Evolutionary conservation across 2,888 invertebrate genomes (phyloP), one percentile per base, ranked within the genome.

Genomic region (Meandrusa payeni): DNA sequence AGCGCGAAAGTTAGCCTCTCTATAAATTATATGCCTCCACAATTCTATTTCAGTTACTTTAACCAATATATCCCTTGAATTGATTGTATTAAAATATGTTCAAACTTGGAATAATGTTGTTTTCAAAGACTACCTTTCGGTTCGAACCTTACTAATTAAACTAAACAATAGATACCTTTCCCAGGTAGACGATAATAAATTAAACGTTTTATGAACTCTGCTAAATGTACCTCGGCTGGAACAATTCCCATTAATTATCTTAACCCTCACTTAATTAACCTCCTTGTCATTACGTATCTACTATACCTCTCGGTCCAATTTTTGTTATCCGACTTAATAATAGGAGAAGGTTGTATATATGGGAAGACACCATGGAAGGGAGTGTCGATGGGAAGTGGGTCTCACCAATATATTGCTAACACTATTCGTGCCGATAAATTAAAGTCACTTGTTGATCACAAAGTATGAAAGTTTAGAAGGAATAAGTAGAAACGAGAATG

Each of bases 161-260:
- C 40, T 40, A 24, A 32, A 40, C 32, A 40, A 40, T 40, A 32
- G 40, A 40, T 31, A 40, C 40, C 40, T 26, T 32, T 24, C 17
- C 24, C 15, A 31, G 40, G 31, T 22, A 28, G 39, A 40, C 19
- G 37, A 27, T 27, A 11, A 40, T 32, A 40, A 32, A 40, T 31
- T 40, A 10, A 40, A 24, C 32, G 17, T 24, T 40, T 26, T 32
- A 32, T 13, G 24, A 40, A 40, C 39, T 17, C n/a, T 11, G 11
- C 11, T 7, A 32, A 40, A 26, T 32, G 15, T 26, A 40, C 5
- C 19, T 17, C 17, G 19, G 11, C 11, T 32, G 24, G 7, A 32
- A 40, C 31, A 40, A 31, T 40, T 32, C 17, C 19, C 10, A 24
- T 32, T 29, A 40, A 32, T 32, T 19, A 40, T 7, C 11, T 40